These are phyloP conservation scores for Nemotelus pantherinus DNA, from an alignment of 2,888 invertebrate genomes.

Conservation along the genomic window DNA sequence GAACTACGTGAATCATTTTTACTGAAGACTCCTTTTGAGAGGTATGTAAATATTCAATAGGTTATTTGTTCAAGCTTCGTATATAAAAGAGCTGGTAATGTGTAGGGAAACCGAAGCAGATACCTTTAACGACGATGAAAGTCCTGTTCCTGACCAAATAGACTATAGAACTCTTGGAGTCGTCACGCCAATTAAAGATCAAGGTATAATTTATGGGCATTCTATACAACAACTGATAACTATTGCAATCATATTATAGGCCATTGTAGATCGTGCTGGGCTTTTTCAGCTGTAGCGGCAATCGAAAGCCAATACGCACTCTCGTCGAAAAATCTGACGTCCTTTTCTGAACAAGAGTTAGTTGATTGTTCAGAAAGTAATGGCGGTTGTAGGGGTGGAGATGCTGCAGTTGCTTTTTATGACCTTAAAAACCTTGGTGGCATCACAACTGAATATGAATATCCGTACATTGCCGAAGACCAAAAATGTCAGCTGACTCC, in stretches of 20 bases:
- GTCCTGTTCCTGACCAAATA: background rate
- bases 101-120: too few species aligned
- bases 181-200: slow-evolving; percentile 15
- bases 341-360: slow-evolving; percentile 80
- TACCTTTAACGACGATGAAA: too few species aligned
- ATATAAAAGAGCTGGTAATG: too few species aligned
- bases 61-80: too few species aligned
- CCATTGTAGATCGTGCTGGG: slow-evolving; percentile 19
- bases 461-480: slow-evolving; percentile 74
- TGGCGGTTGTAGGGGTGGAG: slow-evolving; percentile 84
- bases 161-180: background rate
- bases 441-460: slow-evolving; percentile 82
- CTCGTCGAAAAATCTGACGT: background rate
- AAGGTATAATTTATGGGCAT: background rate
- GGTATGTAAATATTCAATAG: too few species aligned
- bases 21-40: background rate
- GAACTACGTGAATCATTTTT: background rate
- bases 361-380: slow-evolving; percentile 84
- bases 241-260: background rate
- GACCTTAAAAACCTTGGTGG: slow-evolving; percentile 80
- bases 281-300: slow-evolving; percentile 3
- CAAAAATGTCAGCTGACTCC: slow-evolving; percentile 67
- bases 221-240: background rate
- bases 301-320: background rate
- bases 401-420: slow-evolving; percentile 73